A percentile compares a stretch with the other conserved stretches of the same genome.
Evolutionary conservation across 2,113 vertebrate genomes (phyloP).

Genomic region (Hypomesus transpacificus): DNA sequence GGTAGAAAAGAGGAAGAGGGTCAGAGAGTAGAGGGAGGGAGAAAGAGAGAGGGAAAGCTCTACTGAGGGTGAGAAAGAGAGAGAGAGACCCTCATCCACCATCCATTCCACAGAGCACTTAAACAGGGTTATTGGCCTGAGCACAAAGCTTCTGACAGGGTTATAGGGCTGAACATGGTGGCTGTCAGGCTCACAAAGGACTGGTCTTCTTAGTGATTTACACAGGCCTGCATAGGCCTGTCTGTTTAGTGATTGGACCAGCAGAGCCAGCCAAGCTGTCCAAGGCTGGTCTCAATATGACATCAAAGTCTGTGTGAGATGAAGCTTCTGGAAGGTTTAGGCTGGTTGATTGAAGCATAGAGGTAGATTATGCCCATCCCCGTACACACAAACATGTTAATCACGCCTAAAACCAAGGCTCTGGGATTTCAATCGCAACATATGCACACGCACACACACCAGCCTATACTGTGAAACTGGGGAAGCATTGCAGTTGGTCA

Average conservation of each 20-base stretch:
- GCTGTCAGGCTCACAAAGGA: no score
- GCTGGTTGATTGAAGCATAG: no score
- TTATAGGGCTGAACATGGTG: slow-evolving; percentile 6
- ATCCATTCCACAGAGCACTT: slow-evolving; percentile 46
- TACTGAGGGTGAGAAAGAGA: slow-evolving; percentile 26
- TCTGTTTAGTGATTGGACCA: slow-evolving; percentile 30
- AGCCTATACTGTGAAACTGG: background rate
- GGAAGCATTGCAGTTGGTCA: background rate
- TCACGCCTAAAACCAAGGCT: no score
- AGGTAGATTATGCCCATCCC: no score
- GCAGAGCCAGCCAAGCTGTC: slow-evolving; percentile 13
- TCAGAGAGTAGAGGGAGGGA: no score
- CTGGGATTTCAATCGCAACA: no score
- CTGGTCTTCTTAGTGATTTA: slow-evolving; percentile 33
- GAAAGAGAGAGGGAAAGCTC: no score
- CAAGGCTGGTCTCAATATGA: slow-evolving; percentile 6
- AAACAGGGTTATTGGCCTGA: slow-evolving; percentile 38
- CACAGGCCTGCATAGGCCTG: background rate
- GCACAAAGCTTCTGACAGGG: slow-evolving; percentile 33
- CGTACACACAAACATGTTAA: no score
- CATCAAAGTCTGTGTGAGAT: background rate
- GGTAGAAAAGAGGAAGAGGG: no score
- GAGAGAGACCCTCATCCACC: slow-evolving; percentile 10
- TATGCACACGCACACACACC: background rate
- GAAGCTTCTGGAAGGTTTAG: background rate